phyloP scores from a whole-genome alignment of 2,888 invertebrate genomes.

The Raillietiella orientalis region DNA sequence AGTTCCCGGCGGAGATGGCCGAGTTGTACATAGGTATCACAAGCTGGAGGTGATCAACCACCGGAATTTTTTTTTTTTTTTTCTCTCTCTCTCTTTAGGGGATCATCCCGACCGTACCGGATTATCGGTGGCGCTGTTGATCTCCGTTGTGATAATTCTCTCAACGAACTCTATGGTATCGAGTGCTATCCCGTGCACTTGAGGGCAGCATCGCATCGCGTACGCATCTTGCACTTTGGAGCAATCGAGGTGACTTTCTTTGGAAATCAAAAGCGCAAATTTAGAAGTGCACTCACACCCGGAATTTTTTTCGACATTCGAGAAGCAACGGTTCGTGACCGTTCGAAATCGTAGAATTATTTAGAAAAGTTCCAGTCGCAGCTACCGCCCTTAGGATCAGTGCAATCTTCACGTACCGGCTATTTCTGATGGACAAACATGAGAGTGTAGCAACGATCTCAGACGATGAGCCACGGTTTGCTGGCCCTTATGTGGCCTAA shows the following conservation, averaged over 20 bases:
- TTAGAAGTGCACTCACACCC: not conserved
- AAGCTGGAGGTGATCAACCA: conserved; percentile 10
- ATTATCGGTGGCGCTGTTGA: conserved; percentile 31
- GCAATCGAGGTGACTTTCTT: conserved; percentile 27
- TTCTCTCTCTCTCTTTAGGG: not conserved
- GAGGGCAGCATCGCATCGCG: conserved; percentile 26
- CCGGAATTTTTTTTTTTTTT: not conserved
- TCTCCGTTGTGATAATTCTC: conserved; percentile 22
- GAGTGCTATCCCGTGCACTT: conserved; percentile 27
- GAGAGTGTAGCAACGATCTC: conserved; percentile 23
- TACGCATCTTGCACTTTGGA: conserved; percentile 30
- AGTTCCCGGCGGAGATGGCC: conserved; percentile 30
- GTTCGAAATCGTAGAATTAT: conserved; percentile 1
- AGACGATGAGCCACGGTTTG: conserved; percentile 21
- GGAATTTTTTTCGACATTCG: no score
- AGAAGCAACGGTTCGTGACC: not conserved
- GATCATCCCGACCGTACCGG: conserved; percentile 15
- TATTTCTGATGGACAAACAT: conserved; percentile 25
- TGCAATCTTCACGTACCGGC: conserved; percentile 16
- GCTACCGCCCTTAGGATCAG: not conserved
- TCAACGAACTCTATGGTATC: conserved; percentile 27
- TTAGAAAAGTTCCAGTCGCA: conserved; percentile 1
- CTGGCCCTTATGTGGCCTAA: conserved; percentile 27
- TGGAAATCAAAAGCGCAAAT: conserved; percentile 7
- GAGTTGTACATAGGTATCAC: conserved; percentile 21